phyloP scores from a whole-genome alignment of 2,113 vertebrate species.

The Oophaga pumilio region DNA sequence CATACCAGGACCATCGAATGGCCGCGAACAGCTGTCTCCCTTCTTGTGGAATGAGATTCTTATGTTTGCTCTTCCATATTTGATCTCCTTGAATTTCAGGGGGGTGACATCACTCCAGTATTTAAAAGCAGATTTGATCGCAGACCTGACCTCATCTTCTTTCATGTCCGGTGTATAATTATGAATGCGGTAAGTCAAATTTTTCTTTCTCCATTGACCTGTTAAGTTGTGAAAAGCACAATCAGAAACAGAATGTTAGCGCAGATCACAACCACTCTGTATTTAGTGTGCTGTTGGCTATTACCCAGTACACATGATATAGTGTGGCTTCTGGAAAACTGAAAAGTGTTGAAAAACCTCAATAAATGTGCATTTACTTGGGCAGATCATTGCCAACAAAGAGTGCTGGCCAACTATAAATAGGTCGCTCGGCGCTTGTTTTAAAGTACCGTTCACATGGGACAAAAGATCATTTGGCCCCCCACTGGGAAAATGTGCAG shows the following conservation, averaged over 20 bases:
- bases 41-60: constrained; percentile 79
- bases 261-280: not conserved
- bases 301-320: no score
- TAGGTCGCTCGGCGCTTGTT: no score
- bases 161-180: constrained; percentile 80
- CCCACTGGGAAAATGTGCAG: no score
- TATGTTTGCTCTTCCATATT: constrained; percentile 77
- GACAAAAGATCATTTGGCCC: no score
- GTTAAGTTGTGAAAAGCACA: not conserved
- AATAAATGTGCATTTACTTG: no score
- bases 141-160: constrained; percentile 64
- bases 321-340: no score
- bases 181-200: constrained; percentile 80
- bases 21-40: constrained; percentile 66
- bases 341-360: no score
- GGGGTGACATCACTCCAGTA: constrained; percentile 81
- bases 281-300: not conserved
- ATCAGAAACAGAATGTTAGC: not conserved
- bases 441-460: no score
- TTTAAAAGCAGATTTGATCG: constrained; percentile 77
- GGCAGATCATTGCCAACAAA: no score
- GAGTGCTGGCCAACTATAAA: no score
- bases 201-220: constrained; percentile 84
- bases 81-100: constrained; percentile 79
- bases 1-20: constrained; percentile 72